phyloP scores from a whole-genome alignment of 2,113 vertebrate genomes.

The Anthoscopus minutus region DNA sequence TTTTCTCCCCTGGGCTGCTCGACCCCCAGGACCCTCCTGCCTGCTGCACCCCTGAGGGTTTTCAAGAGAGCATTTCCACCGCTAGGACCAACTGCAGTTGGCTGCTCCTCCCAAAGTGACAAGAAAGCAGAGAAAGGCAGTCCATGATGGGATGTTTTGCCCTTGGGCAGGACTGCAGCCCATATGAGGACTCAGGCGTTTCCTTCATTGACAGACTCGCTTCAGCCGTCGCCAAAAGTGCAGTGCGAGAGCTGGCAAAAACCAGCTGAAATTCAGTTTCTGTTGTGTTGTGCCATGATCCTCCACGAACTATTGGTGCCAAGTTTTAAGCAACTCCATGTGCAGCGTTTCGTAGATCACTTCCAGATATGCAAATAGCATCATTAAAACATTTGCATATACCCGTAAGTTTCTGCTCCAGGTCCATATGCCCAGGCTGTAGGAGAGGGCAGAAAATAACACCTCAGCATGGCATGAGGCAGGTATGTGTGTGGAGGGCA shows the following conservation, averaged over 20 bases:
- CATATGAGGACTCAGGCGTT: neutral
- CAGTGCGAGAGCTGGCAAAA: constrained; percentile 50
- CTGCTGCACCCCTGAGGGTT: neutral
- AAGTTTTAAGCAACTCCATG: constrained; percentile 64
- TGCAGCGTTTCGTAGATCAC: constrained; percentile 57
- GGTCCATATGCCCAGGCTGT: constrained; percentile 55
- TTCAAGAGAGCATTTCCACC: neutral
- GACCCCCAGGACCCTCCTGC: neutral
- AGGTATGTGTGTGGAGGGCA: accelerated
- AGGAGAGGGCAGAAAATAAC: constrained; percentile 35
- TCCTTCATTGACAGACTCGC: constrained; percentile 46
- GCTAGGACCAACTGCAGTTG: constrained; percentile 47
- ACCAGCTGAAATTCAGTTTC: constrained; percentile 51
- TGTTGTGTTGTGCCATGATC: constrained; percentile 55
- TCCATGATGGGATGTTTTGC: neutral
- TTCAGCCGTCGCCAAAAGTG: constrained; percentile 28
- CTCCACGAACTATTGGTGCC: constrained; percentile 36
- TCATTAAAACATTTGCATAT: constrained; percentile 66
- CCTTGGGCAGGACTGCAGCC: constrained; percentile 46
- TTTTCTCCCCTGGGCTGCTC: neutral
- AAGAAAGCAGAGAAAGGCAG: constrained; percentile 4
- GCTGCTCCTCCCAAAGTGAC: neutral
- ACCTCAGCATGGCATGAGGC: neutral
- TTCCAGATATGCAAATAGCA: constrained; percentile 66
- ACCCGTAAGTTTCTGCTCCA: constrained; percentile 28